phyloP scores from a whole-genome alignment of 2,113 vertebrate species.

The Prionailurus viverrinus region DNA sequence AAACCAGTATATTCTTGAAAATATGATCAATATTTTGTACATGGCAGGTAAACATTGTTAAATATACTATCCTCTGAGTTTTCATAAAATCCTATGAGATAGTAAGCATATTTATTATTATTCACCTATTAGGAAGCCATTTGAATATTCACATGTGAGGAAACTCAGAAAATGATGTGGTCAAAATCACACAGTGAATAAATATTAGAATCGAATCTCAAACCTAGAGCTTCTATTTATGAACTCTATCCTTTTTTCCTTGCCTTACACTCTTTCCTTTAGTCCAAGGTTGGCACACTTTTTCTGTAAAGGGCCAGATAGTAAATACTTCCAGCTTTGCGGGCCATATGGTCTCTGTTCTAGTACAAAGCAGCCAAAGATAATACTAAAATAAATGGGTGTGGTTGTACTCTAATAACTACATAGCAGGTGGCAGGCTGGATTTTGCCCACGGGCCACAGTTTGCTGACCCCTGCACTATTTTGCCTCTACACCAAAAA shows the following conservation, averaged over 20 bases:
- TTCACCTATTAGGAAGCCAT: not conserved
- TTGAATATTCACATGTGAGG: not conserved
- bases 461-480: not conserved
- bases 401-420: not conserved
- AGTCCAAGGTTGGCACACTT: not conserved
- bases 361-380: not conserved
- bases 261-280: not conserved
- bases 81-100: not conserved
- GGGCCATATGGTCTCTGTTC: not conserved
- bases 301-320: not conserved
- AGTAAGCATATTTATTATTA: not conserved
- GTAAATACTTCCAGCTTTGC: not conserved
- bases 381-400: not conserved
- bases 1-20: not conserved
- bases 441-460: not conserved
- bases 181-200: slow-evolving; percentile 13
- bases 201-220: not conserved
- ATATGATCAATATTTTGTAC: not conserved
- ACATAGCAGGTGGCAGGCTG: not conserved
- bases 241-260: not conserved
- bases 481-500: not conserved
- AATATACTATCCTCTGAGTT: not conserved
- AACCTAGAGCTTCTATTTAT: slow-evolving; percentile 1
- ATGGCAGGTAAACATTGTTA: not conserved
- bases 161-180: not conserved